Evolutionary conservation across 1,140 invertebrate genomes (phyloP), one percentile per base, ranked within the genome.

Genomic region (Drosophila pachea): DNA sequence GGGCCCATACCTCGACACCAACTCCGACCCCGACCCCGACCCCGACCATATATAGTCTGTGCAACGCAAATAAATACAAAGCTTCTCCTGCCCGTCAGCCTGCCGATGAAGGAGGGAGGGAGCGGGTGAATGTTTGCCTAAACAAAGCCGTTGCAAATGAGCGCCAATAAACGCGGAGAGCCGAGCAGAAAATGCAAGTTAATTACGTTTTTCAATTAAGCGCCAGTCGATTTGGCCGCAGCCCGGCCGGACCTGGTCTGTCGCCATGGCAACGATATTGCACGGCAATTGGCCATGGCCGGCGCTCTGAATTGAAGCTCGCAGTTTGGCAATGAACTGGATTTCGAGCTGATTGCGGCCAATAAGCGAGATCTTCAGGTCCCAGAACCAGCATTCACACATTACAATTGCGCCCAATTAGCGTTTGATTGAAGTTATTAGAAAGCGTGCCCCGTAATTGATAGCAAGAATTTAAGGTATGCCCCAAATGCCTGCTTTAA

Each of bases 141-240:
- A 69, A 62, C 78, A 56, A 71, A 49, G 58, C 61, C 76, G 69
- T 86, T 81, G 76, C 79, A 84, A 84, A 84, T 84, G 79, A 84
- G 81, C 69, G 74, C 76, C 79, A 86, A 84, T 84, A 81, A 86
- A 81, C 73, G 79, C 79, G 81, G 84, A 84, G 79, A 84, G 79
- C 79, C 86, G 79, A 86, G 79, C 79, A 84, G 79, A 86, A 86
- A 84, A 84, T 84, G 78, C 76, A 76, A 84, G 79, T 84, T 84
- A 84, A 84, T 84, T 84, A 84, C 79, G 79, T 84, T 84, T 84
- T 84, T 84, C 81, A 81, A 84, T 84, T 84, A 84, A 84, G 81
- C 81, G 81, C 77, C 67, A 63, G 56, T 60, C 61, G 66, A 22
- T 50, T 45, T 49, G 66, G 55, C 58, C 71, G 50, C 58, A 59